Evolutionary conservation across 2,888 invertebrate genomes (phyloP), one percentile per base, ranked within the genome.

Genomic region (Elaeidobius kamerunicus): DNA sequence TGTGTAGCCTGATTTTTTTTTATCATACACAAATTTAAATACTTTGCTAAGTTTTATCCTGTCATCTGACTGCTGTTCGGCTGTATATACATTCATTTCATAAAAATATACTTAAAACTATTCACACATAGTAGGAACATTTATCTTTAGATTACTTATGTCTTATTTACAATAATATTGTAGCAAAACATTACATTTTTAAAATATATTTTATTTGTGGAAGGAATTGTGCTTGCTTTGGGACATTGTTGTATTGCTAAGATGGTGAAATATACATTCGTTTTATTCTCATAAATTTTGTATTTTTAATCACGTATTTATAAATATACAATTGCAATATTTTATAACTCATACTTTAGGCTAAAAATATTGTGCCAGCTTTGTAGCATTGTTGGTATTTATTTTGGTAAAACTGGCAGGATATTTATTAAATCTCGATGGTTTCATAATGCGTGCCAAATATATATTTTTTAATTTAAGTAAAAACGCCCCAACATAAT

Each of bases 61-160:
- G 14, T 38, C 38, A 47, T 18, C 47, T 43, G 36, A 42, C 48
- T 43, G n/a, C 23, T 38, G 27, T 19, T 47, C 35, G 27, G 39
- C 28, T 40, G n/a, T 62, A 60, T 62, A 55, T 59, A 63, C 60
- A 62, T 57, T 51, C 50, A 23, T 50, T 50, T 57, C 56, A 64
- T 60, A 64, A 64, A 63, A 64, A 64, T 64, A 63, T 62, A 57
- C 56, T 61, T 58, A 64, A 52, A 60, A 61, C 63, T 65, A 65
- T 63, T 65, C 63, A 64, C 61, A 62, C 59, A 62, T 61, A 65
- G 61, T 66, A 67, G 67, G 67, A 67, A 67, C 67, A 67, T 67
- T 64, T 61, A 66, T 64, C 61, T 65, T 61, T 52, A 52, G 46
- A 57, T 47, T 55, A 60, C 57, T 61, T 41, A 62, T 60, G 52